Evolutionary conservation across 2,113 vertebrate species (phyloP).

Genomic region (Orycteropus afer): DNA sequence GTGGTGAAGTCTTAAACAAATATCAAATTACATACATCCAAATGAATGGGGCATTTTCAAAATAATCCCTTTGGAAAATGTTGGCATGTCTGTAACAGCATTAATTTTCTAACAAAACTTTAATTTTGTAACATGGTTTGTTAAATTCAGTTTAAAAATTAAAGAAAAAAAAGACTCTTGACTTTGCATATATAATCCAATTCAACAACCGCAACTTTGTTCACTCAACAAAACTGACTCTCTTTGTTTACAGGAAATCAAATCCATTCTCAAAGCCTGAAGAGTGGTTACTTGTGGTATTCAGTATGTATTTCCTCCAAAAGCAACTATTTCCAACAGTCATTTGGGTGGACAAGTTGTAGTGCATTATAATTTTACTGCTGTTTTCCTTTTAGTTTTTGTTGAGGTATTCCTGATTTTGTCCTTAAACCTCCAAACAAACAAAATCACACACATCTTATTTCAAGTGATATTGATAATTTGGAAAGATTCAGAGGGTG

Average conservation of each 20-base stretch:
- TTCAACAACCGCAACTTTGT: neutral
- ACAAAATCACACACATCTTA: neutral
- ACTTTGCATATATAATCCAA: neutral
- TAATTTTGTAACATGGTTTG: neutral
- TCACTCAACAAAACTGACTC: neutral
- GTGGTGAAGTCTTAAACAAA: constrained; percentile 5
- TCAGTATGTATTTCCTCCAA: neutral
- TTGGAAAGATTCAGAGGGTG: constrained; percentile 13
- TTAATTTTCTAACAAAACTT: neutral
- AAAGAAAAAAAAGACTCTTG: neutral
- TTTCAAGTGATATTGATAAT: neutral
- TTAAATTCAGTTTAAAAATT: constrained; percentile 1
- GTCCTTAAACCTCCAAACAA: no score
- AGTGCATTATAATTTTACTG: neutral
- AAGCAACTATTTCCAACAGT: neutral
- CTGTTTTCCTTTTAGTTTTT: neutral
- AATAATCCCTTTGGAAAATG: neutral
- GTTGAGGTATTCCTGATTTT: neutral
- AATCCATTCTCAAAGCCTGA: neutral
- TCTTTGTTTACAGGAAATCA: neutral
- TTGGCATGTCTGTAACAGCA: neutral
- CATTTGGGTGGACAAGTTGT: neutral
- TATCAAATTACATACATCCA: neutral
- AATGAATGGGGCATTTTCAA: neutral
- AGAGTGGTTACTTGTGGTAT: neutral